phyloP scores from a whole-genome alignment of 2,888 invertebrate species.

The Bursaphelenchus okinawaensis region DNA sequence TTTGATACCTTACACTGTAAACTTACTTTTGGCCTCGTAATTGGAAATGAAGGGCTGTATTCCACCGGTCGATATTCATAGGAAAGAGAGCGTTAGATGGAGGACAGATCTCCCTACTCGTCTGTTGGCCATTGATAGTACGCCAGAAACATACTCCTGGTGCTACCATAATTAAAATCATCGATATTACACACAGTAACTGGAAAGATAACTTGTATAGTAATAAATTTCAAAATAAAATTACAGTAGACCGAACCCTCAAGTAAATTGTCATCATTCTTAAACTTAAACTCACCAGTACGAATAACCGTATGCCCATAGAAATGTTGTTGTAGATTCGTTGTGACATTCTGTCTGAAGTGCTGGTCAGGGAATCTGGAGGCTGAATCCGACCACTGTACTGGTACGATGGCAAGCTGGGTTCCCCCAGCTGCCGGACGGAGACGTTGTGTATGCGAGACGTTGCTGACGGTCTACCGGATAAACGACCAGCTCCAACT shows the following conservation, averaged over 20 bases:
- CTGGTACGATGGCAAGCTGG: neutral
- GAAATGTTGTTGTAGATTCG: slow-evolving; percentile 33
- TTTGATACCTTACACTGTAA: neutral
- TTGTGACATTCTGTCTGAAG: slow-evolving; percentile 18
- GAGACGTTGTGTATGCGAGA: slow-evolving; percentile 1
- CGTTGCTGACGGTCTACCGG: neutral
- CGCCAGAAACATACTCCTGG: slow-evolving; percentile 57
- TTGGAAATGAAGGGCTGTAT: slow-evolving; percentile 54
- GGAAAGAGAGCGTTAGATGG: slow-evolving; percentile 55
- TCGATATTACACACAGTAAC: slow-evolving; percentile 47
- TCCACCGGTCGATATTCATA: slow-evolving; percentile 58
- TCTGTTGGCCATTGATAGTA: slow-evolving; percentile 37
- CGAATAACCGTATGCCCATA: slow-evolving; percentile 46
- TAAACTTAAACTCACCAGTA: slow-evolving; percentile 49
- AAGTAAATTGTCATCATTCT: no score
- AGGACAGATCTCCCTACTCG: slow-evolving; percentile 49
- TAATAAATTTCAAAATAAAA: neutral
- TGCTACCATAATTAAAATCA: slow-evolving; percentile 55
- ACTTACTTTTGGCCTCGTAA: slow-evolving; percentile 52
- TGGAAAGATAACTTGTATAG: slow-evolving; percentile 20
- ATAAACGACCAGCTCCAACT: neutral
- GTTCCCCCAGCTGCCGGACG: slow-evolving; percentile 7
- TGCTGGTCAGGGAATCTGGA: neutral
- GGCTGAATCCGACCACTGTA: neutral
- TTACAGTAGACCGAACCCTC: no score